These are phyloP conservation scores for Pseudopodoces humilis DNA, from an alignment of 2,113 vertebrate species.

Conservation along the genomic window DNA sequence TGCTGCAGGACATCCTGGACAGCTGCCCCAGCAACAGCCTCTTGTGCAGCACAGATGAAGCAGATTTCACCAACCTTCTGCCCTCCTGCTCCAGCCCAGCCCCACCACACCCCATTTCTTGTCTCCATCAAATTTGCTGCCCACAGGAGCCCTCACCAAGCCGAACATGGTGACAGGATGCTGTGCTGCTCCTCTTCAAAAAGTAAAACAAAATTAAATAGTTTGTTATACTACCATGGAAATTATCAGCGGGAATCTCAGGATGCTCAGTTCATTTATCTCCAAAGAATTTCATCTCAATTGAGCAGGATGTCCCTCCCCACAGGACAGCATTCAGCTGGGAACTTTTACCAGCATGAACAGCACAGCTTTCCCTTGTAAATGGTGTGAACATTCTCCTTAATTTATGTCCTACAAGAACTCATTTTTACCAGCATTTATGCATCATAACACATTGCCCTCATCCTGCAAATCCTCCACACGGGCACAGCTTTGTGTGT, in stretches of 20 bases:
- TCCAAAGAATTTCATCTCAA: neutral
- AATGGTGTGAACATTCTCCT: neutral
- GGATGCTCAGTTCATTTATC: neutral
- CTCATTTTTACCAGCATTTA: neutral
- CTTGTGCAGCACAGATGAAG: neutral
- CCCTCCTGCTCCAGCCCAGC: neutral
- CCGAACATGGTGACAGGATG: neutral
- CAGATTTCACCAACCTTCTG: neutral
- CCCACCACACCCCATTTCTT: neutral
- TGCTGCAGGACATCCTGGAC: neutral
- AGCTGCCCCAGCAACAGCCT: neutral
- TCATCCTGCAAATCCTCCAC: neutral
- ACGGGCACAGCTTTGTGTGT: neutral
- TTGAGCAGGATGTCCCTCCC: neutral
- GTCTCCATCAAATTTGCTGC: rapidly evolving
- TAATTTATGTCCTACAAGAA: conserved; percentile 31
- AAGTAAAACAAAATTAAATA: neutral
- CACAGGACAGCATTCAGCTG: neutral
- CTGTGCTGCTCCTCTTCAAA: neutral
- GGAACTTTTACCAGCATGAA: neutral
- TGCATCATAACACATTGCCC: conserved; percentile 1
- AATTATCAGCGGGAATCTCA: neutral
- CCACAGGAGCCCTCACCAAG: neutral
- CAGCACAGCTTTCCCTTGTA: neutral
- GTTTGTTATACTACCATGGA: neutral